phyloP scores from a whole-genome alignment of 2,113 vertebrate genomes.

The Paramormyrops kingsleyae region DNA sequence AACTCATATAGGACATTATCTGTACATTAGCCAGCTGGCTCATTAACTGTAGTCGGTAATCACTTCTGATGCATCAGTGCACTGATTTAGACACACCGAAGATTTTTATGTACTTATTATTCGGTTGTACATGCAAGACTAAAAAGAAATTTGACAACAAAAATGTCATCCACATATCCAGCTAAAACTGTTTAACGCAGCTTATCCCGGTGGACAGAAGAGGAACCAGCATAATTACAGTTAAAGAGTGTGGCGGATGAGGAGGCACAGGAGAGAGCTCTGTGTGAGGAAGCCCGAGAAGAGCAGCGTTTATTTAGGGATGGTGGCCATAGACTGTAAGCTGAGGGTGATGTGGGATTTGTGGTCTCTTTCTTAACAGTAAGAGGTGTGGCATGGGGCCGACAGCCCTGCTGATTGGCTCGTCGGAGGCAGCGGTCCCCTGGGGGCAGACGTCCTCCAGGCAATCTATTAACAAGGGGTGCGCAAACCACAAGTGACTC shows the following conservation, averaged over 20 bases:
- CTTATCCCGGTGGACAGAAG: not conserved
- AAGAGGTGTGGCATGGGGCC: not conserved
- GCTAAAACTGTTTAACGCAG: not conserved
- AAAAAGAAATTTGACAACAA: not conserved
- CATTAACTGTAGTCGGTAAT: not conserved
- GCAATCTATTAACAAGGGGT: not conserved
- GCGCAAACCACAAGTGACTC: not conserved
- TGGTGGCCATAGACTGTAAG: not conserved
- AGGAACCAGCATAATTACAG: not conserved
- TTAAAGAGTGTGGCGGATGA: not conserved
- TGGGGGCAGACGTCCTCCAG: not conserved
- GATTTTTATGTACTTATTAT: not conserved
- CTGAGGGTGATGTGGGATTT: not conserved
- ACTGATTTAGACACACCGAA: not conserved
- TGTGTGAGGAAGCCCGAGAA: not conserved
- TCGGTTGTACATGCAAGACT: not conserved
- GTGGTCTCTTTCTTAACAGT: not conserved
- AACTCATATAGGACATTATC: not conserved
- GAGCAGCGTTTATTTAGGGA: not conserved
- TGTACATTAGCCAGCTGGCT: not conserved
- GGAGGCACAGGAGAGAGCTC: not conserved
- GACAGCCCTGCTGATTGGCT: not conserved
- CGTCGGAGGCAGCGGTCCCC: fast-evolving
- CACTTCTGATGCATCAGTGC: not conserved
- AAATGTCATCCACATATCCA: not conserved